Evolutionary conservation across 2,888 invertebrate species (phyloP), one percentile per base, ranked within the genome.

Genomic region (Coenonympha arcania): DNA sequence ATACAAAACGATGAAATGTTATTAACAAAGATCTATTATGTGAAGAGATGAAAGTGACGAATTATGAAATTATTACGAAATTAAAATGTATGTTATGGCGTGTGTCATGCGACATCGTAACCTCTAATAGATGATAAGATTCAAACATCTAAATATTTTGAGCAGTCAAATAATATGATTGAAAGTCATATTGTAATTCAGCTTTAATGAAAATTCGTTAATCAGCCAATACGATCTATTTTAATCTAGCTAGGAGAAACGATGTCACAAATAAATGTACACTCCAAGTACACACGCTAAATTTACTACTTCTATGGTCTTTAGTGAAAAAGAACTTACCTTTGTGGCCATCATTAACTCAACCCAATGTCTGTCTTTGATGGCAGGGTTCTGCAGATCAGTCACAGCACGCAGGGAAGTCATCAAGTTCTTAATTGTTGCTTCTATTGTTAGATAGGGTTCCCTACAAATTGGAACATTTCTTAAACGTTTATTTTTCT

Each of bases 331-430:
- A 9, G 13, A 30, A 11, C 62, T 68, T 60, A 94, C 94, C 87
- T 95, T 93, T 0, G 97, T 98, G 6, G 95, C 95, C 71, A 91
- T 90, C 95, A 98, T 97, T 15, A 98, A 85, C 71, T 98, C 95
- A 47, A 91, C 87, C 98, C 98, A 98, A 81, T 98, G 98, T 39
- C 98, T 89, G 54, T 96, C 95, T 56, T 95, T 90, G 60, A 98
- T 96, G 0, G 97, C 94, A 0, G 96, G 95, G 80, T 98, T 98
- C 77, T 98, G 97, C 6, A 98, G 84, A 70, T 98, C 97, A 3
- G 95, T 94, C 1, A 98, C 94, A 1, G 97, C 96, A 72, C 95
- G 88, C 57, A 98, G 78, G 0, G 98, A 96, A 0, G 97, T 96
- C 88, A 98, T 90, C 88, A 98, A 92, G 76, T 98, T 98, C 82